phyloP scores from a whole-genome alignment of 2,888 invertebrate species.

The Serripes groenlandicus region DNA sequence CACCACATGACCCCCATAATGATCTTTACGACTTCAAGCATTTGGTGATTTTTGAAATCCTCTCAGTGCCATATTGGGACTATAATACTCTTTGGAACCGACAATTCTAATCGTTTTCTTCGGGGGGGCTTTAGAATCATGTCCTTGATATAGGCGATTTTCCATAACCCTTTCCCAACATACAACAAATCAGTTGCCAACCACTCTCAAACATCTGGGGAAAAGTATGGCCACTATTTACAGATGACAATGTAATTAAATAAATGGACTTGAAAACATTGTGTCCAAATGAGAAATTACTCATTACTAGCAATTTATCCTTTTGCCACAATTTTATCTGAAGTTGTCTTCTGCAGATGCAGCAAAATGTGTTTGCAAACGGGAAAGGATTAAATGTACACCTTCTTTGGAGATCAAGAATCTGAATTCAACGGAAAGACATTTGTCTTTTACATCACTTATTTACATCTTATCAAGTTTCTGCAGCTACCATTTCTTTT shows the following conservation, averaged over 20 bases:
- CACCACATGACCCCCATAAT: conserved; percentile 2
- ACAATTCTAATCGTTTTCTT: too few species aligned
- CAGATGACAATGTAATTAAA: neutral
- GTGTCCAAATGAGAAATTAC: neutral
- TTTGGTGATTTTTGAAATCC: conserved; percentile 2
- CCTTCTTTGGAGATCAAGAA: too few species aligned
- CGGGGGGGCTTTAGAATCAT: too few species aligned
- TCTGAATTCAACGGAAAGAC: too few species aligned
- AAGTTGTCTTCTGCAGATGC: neutral
- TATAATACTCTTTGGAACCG: neutral
- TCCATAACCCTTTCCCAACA: too few species aligned
- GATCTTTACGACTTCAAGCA: conserved; percentile 9
- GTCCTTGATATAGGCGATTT: too few species aligned
- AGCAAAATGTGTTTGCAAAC: neutral
- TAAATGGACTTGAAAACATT: neutral
- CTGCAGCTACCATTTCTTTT: too few species aligned
- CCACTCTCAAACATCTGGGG: neutral
- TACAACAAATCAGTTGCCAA: neutral
- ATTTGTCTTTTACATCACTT: too few species aligned
- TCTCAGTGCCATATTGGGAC: conserved; percentile 4
- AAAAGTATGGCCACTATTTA: neutral
- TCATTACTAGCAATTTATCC: neutral
- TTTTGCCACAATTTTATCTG: neutral
- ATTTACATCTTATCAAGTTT: too few species aligned
- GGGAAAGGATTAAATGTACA: too few species aligned